These are phyloP conservation scores for Leptopilina clavipes DNA, from an alignment of 1,140 invertebrate genomes.

Conservation along the genomic window DNA sequence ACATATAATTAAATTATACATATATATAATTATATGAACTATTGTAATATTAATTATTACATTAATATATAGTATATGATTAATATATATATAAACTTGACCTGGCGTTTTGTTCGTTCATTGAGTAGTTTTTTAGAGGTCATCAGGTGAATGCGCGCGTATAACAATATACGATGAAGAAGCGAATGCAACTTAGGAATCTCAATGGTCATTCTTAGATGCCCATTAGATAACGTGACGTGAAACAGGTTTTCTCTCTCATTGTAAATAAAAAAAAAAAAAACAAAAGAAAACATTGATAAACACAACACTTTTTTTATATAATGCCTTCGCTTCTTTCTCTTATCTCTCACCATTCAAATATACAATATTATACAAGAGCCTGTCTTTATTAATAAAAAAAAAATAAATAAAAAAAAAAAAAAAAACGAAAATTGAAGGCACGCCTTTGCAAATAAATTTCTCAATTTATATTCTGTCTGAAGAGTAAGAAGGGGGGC, in stretches of 20 bases:
- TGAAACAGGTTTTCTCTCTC: not conserved
- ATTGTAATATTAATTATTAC: not conserved
- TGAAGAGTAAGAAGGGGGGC: not conserved
- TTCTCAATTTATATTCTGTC: not conserved
- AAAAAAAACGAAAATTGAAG: not conserved
- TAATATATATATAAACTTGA: constrained; percentile 58
- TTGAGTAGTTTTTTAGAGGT: constrained; percentile 9
- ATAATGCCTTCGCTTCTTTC: not conserved
- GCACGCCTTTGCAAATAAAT: not conserved
- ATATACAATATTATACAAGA: not conserved
- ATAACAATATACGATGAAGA: not conserved
- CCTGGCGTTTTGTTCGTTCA: constrained; percentile 36
- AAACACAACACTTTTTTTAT: not conserved
- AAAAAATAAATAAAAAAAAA: too few species aligned
- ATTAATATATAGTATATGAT: constrained; percentile 2
- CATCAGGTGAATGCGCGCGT: not conserved
- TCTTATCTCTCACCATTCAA: not conserved
- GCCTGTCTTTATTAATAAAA: not conserved
- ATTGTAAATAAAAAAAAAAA: not conserved
- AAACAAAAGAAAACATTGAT: not conserved
- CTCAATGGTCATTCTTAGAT: not conserved
- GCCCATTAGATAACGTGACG: not conserved
- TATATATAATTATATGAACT: too few species aligned
- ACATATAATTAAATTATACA: too few species aligned
- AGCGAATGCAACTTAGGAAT: constrained; percentile 3